Conservation (phyloP, 2,797 vertebrate species). For the Catamblyrhynchus diadema region DNA sequence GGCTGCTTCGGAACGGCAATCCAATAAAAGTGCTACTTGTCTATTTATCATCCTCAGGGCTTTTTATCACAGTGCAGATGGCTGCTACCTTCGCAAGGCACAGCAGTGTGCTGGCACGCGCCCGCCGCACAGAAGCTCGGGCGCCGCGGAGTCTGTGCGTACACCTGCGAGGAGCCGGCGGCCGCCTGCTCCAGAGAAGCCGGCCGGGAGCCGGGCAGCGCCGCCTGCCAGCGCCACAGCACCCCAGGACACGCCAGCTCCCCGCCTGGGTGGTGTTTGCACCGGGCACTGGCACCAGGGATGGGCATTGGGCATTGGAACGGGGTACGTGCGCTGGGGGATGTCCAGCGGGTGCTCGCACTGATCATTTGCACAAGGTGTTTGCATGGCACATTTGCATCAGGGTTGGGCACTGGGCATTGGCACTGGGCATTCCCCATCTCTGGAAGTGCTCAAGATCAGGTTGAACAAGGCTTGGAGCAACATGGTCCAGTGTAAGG, state of each 20-base stretch:
- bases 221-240: neutral
- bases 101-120: conserved; percentile 74
- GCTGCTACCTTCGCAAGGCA: conserved; percentile 79
- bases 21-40: conserved; percentile 81
- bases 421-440: neutral
- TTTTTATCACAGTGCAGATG: conserved; percentile 84
- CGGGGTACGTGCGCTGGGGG: fast-evolving
- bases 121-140: conserved; percentile 64
- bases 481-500: neutral
- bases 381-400: neutral
- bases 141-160: conserved; percentile 64
- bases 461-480: neutral
- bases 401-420: neutral
- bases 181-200: neutral
- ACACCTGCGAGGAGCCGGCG: conserved; percentile 71
- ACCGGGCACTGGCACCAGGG: neutral
- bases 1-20: conserved; percentile 79
- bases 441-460: neutral
- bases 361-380: fast-evolving
- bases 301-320: fast-evolving
- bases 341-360: fast-evolving
- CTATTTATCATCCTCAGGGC: conserved; percentile 84
- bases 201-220: neutral
- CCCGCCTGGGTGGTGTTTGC: neutral
- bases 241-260: neutral